Conservation (phyloP, 2,113 vertebrate species). For the Picathartes gymnocephalus region DNA sequence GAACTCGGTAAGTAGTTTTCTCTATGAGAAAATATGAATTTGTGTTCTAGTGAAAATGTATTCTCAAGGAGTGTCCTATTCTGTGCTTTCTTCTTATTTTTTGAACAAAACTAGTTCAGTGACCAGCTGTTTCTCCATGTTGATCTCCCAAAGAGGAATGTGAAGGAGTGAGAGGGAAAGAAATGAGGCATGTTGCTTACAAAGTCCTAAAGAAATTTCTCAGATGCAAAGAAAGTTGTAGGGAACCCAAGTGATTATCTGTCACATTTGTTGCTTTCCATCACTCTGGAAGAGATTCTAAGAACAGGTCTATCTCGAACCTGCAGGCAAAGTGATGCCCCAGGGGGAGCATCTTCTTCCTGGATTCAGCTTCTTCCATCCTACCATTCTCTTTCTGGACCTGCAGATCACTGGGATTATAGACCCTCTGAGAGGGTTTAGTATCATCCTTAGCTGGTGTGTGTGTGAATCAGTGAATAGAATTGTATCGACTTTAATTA, state of each 20-base stretch:
- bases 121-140: neutral
- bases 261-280: neutral
- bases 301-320: neutral
- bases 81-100: neutral
- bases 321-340: neutral
- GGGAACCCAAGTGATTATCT: neutral
- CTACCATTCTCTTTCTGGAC: neutral
- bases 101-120: neutral
- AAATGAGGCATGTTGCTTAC: neutral
- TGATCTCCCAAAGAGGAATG: neutral
- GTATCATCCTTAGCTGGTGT: neutral
- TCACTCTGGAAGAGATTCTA: neutral
- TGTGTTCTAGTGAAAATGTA: neutral
- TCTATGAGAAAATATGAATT: neutral
- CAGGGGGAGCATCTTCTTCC: neutral
- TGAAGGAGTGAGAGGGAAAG: neutral
- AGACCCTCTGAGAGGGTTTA: neutral
- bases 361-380: neutral
- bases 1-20: constrained; percentile 72
- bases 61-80: neutral
- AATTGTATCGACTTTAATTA: neutral
- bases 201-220: neutral
- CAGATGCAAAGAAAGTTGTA: neutral
- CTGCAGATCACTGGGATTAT: neutral
- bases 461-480: neutral